Evolutionary conservation across 2,888 invertebrate species (phyloP).

Genomic region (Sceliomorpha sp.): DNA sequence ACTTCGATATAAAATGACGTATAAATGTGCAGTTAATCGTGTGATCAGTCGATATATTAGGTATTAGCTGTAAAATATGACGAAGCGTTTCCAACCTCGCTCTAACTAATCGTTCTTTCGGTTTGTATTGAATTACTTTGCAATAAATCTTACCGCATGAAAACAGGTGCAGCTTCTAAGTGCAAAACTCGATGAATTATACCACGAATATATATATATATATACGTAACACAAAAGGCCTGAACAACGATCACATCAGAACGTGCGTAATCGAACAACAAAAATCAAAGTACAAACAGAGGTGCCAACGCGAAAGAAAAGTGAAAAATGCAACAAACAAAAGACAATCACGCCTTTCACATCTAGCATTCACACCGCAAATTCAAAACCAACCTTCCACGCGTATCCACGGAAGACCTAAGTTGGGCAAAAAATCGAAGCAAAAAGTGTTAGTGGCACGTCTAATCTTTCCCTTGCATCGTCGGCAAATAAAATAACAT

Average conservation of each 20-base stretch:
- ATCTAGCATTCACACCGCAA: constrained; percentile 75
- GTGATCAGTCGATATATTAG: too few species aligned
- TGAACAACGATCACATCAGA: constrained; percentile 13
- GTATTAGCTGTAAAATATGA: too few species aligned
- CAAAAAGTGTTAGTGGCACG: constrained; percentile 63
- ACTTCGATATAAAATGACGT: too few species aligned
- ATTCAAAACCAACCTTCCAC: constrained; percentile 84
- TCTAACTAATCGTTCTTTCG: too few species aligned
- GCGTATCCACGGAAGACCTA: constrained; percentile 85
- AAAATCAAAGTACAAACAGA: constrained; percentile 35
- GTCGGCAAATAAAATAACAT: background rate
- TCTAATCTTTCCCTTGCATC: constrained; percentile 11
- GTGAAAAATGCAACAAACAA: constrained; percentile 25
- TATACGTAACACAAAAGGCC: too few species aligned
- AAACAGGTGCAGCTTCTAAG: too few species aligned
- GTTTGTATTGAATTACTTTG: too few species aligned
- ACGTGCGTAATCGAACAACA: constrained; percentile 16
- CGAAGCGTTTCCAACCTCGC: too few species aligned
- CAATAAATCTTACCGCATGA: too few species aligned
- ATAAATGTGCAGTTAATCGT: too few species aligned
- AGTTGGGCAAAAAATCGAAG: constrained; percentile 69
- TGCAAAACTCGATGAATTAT: too few species aligned
- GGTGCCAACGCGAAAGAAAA: constrained; percentile 37
- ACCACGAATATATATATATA: too few species aligned
- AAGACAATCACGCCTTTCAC: constrained; percentile 28